These are phyloP conservation scores for Stenoptilia bipunctidactyla DNA, from an alignment of 2,888 invertebrate genomes.

Conservation along the genomic window DNA sequence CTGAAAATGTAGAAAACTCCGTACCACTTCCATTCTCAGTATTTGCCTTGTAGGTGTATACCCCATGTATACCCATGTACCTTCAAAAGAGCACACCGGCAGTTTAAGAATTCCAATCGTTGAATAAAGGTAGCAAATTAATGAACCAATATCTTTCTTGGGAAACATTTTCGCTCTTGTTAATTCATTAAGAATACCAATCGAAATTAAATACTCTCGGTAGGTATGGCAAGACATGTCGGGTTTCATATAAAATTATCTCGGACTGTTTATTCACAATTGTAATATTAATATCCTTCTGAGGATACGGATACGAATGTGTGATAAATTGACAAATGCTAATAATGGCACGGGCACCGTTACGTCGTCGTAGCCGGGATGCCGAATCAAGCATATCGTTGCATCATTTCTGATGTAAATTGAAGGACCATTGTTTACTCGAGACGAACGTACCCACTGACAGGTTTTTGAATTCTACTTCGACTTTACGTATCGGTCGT, in stretches of 20 bases:
- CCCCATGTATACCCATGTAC: not conserved
- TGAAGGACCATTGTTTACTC: slow-evolving; percentile 30
- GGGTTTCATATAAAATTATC: too few relatives aligned
- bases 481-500: too few relatives aligned
- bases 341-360: too few relatives aligned
- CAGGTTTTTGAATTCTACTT: slow-evolving; percentile 16
- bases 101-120: not conserved
- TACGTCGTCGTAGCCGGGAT: not conserved
- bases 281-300: too few relatives aligned
- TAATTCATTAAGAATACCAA: not conserved
- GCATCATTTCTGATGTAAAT: slow-evolving; percentile 26
- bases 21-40: not conserved
- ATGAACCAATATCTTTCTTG: not conserved
- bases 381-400: slow-evolving; percentile 18
- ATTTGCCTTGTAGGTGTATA: too few relatives aligned
- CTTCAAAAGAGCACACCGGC: not conserved
- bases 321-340: too few relatives aligned
- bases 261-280: too few relatives aligned
- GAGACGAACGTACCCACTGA: slow-evolving; percentile 24
- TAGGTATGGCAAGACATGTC: too few relatives aligned
- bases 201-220: not conserved
- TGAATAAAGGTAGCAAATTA: not conserved
- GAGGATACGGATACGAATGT: too few relatives aligned
- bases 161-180: not conserved
- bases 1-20: slow-evolving; percentile 1